phyloP scores from a whole-genome alignment of 2,797 vertebrate species.

The Onychomys arenicola region DNA sequence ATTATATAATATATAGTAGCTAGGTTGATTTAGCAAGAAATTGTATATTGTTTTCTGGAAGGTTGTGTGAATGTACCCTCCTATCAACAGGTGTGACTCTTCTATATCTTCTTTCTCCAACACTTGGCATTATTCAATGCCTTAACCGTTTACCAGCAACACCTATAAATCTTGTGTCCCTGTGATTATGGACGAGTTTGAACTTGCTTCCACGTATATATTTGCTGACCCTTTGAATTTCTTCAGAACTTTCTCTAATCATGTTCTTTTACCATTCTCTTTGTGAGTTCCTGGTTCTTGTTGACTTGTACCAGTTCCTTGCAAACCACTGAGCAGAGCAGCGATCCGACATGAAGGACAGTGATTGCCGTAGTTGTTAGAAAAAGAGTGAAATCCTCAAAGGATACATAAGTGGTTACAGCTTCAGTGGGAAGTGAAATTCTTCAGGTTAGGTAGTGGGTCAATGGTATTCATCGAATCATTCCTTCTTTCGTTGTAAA shows the following conservation, averaged over 20 bases:
- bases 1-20: too few species aligned
- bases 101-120: not conserved
- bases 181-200: not conserved
- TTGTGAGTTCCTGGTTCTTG: constrained; percentile 29
- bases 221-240: constrained; percentile 30
- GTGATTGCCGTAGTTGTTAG: not conserved
- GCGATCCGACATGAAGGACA: constrained; percentile 11
- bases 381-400: not conserved
- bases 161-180: not conserved
- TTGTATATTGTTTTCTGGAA: constrained; percentile 14
- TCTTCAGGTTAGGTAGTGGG: not conserved
- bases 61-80: not conserved
- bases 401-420: not conserved
- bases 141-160: not conserved
- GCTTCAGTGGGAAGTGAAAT: not conserved
- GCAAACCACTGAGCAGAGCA: constrained; percentile 28
- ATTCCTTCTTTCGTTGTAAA: not conserved
- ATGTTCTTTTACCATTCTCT: not conserved
- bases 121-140: not conserved
- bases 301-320: constrained; percentile 33
- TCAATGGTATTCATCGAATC: not conserved
- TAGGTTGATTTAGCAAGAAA: not conserved
- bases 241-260: not conserved
- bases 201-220: not conserved
- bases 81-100: not conserved